Evolutionary conservation across 1,140 invertebrate species (phyloP), one percentile per base, ranked within the genome.

Genomic region (Ceratosolen solmsi): DNA sequence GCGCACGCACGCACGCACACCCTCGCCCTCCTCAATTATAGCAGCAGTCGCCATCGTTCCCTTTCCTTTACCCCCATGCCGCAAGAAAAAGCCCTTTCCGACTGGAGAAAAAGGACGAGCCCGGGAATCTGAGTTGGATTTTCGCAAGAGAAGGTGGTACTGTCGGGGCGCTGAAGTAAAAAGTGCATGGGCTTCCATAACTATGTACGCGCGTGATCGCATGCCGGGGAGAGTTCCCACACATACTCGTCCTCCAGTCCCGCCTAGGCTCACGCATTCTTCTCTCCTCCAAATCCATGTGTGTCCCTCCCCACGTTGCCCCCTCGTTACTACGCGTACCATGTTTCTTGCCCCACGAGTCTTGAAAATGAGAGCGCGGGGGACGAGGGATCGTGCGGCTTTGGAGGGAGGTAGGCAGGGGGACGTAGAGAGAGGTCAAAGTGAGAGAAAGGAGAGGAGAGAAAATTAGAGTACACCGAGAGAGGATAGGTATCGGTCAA

Each of bases 201-300:
- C 27, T 51, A 68, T 8, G 63, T 41, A 68, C 7, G 63, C 27
- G 84, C 84, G 38, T 85, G 87, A 80, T 85, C 85, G 87, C 87
- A 89, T 90, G 88, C 88, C 89, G 84, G 82, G 63, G 74, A 82
- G 71, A 77, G 85, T 87, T 90, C 88, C 87, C 88, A 89, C 87
- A 89, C 86, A 84, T 80, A 83, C 83, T 60, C 80, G 58, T 11
- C 46, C 41, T 82, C 76, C 36, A 83, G 79, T 84, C 84, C 84
- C 86, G 78, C 81, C 86, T 89, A 86, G 87, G 87, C 88, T 88
- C 87, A 85, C 85, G 86, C 88, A 88, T 89, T 88, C 88, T 71
- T 84, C 82, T 84, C 84, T 85, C 84, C 84, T 25, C 36, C 20
- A 38, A 25, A 36, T 60, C 58, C 27, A 9, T 25, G 54, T 54